Conservation (phyloP, 1,140 invertebrate genomes). For the Penaeus chinensis region DNA sequence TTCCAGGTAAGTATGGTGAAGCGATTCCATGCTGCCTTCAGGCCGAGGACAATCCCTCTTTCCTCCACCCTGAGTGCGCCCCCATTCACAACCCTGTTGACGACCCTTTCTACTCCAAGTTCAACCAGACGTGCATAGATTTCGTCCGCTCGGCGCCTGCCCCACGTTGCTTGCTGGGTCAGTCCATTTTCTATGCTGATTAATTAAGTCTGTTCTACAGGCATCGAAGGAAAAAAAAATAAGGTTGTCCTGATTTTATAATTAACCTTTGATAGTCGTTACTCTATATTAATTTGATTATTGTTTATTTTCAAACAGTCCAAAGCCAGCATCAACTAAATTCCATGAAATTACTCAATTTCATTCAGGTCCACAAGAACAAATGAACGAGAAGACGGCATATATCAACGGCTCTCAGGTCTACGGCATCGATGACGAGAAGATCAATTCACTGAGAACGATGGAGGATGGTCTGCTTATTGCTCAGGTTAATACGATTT, state of each 20-base stretch:
- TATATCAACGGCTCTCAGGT: constrained; percentile 91
- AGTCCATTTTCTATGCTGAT: background rate
- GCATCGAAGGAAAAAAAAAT: background rate
- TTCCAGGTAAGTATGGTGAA: too few relatives aligned
- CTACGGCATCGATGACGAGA: constrained; percentile 85
- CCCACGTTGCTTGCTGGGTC: constrained; percentile 74
- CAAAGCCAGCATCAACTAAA: background rate
- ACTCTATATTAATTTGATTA: background rate
- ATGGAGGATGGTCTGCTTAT: constrained; percentile 75
- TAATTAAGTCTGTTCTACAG: background rate
- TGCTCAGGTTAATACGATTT: background rate
- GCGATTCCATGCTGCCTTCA: too few relatives aligned
- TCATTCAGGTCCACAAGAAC: constrained; percentile 80
- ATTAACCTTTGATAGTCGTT: too few relatives aligned
- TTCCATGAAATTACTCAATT: background rate
- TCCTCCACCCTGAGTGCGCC: constrained; percentile 77
- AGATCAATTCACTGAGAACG: constrained; percentile 78
- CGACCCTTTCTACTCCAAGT: constrained; percentile 78
- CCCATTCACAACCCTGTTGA: constrained; percentile 79
- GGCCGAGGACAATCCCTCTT: too few relatives aligned
- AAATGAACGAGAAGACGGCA: constrained; percentile 83
- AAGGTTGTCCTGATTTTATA: too few relatives aligned
- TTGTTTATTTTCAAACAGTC: background rate
- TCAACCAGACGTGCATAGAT: constrained; percentile 76
- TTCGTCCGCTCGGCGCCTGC: constrained; percentile 84